Conservation (phyloP, 2,113 vertebrate genomes). For the Chaetodon trifascialis region DNA sequence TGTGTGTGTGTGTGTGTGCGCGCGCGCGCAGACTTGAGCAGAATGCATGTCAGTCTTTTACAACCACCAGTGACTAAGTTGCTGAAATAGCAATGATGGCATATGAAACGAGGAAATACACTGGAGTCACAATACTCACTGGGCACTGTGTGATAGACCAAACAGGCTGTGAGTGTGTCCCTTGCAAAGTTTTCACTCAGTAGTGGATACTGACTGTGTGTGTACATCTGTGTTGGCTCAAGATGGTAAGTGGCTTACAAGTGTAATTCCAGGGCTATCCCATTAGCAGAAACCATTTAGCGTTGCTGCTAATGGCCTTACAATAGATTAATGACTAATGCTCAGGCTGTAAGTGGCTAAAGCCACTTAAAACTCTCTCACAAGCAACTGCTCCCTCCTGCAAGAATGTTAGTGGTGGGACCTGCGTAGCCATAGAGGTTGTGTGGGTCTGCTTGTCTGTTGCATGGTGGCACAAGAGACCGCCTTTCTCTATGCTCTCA, state of each 20-base stretch:
- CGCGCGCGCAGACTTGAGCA: slow-evolving; percentile 12
- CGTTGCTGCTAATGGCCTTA: slow-evolving; percentile 63
- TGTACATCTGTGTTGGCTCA: slow-evolving; percentile 4
- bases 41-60: slow-evolving; percentile 29
- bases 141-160: slow-evolving; percentile 12
- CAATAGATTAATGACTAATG: slow-evolving; percentile 53
- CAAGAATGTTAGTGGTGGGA: slow-evolving; percentile 45
- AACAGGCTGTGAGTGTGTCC: not conserved
- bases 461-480: not conserved
- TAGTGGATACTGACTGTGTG: not conserved
- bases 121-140: not conserved
- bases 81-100: slow-evolving; percentile 46
- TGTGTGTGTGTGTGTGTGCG: slow-evolving; percentile 20
- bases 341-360: slow-evolving; percentile 48
- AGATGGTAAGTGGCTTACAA: slow-evolving; percentile 54
- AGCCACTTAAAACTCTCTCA: slow-evolving; percentile 57
- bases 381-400: slow-evolving; percentile 37
- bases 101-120: slow-evolving; percentile 31
- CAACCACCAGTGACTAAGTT: slow-evolving; percentile 37
- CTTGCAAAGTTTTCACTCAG: slow-evolving; percentile 6
- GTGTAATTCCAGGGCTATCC: slow-evolving; percentile 58
- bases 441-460: slow-evolving; percentile 12
- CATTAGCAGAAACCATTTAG: slow-evolving; percentile 70
- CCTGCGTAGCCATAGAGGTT: not conserved
- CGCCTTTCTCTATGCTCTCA: not conserved